Evolutionary conservation across 1,140 invertebrate genomes (phyloP), one percentile per base, ranked within the genome.

Genomic region (Aphelenchoides avenae): DNA sequence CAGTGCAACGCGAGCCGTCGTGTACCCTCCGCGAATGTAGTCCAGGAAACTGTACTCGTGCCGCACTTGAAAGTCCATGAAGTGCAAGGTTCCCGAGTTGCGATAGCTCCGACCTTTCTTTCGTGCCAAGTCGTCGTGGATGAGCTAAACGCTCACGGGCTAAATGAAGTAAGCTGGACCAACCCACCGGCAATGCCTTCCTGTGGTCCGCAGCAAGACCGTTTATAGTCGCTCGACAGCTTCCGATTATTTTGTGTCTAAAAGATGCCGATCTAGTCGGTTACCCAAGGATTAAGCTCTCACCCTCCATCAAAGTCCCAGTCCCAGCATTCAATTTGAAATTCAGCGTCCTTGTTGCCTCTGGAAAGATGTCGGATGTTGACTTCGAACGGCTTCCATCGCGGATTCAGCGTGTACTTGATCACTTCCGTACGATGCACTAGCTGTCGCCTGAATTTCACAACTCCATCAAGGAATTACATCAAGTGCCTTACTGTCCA

Each of bases 351-450:
- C 20, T 59, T 66, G 69, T 86, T 84, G 9, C 83, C 84, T 73
- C 83, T 83, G 70, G 84, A 85, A 9, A 85, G 65, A 4, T 78
- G 73, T 33, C 81, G 70, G 1, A 84, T 71, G 29, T 80, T 73
- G n/a, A 84, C 74, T n/a, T 76, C 76, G 64, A 85, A 82, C 11
- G 79, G 75, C 62, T 78, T 78, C 84, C 84, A 85, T 9, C 74
- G 77, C 18, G 84, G 84, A 73, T 83, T 81, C 41, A 83, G 66
- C 4, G 79, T 83, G 20, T 78, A 77, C 50, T 80, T 82, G 3
- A 83, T 79, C 3, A 81, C 79, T 73, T 83, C 82, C 18, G 81
- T 83, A 70, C 81, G 77, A 61, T 83, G 80, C 29, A 82, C 81
- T 13, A 81, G 73, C 18, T 80, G 78, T 61, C 72, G 81, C 6